Evolutionary conservation across 2,888 invertebrate genomes (phyloP), one percentile per base, ranked within the genome.

Genomic region (Campoplex nolae): DNA sequence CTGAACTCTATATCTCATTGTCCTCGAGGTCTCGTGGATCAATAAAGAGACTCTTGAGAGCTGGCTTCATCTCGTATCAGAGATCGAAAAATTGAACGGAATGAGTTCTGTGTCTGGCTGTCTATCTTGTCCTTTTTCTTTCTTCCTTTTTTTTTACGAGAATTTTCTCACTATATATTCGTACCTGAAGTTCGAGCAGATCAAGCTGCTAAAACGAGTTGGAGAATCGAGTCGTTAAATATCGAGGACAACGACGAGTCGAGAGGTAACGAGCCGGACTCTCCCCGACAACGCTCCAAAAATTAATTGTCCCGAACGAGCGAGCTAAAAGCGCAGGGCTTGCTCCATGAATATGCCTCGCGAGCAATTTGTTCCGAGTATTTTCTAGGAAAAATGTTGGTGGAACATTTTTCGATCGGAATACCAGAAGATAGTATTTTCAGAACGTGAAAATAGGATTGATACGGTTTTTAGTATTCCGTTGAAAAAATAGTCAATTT

Each of bases 171-270:
- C 68, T 78, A 67, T 62, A 54, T 77, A 32, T 48, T 62, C 48
- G 48, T 56, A 54, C 68, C 51, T 56, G 54, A 45, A 71, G 74
- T 32, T 73, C 42, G 16, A 62, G 54, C 35, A 58, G 62, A 84
- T 45, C 74, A 48, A 79, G 68, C 74, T 79, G 73, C 54, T 42
- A 58, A 65, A 79, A 75, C 75, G 82, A 56, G 58, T 75, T 56
- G 62, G 51, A 51, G 83, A 79, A 86, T 86, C 86, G 83, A 75
- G 75, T 86, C 86, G 83, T 86, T 86, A 79, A 71, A 83, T 83
- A 79, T 75, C 83, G 83, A 83, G 79, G 79, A 79, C 75, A 76
- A 75, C 70, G 76, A 80, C 42, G 81, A 77, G n/a, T 45, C 62
- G 62, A 45, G 71, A 70, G 78, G 77, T 86, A 86, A 86, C 83